Evolutionary conservation across 2,113 vertebrate genomes (phyloP).

Genomic region (Sapajus apella): DNA sequence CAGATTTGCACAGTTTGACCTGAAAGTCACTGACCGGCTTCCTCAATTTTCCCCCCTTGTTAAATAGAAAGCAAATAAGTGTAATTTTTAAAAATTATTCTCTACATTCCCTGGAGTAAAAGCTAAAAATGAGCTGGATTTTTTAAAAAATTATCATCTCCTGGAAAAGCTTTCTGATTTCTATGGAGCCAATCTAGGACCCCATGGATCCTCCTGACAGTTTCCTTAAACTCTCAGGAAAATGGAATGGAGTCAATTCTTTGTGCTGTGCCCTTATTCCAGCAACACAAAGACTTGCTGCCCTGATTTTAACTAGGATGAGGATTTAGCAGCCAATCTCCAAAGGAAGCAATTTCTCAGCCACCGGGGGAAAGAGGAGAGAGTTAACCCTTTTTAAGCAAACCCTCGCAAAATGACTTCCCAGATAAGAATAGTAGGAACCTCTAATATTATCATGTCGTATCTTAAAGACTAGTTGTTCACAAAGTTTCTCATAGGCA

Average conservation of each 20-base stretch:
- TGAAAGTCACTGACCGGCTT: conserved; percentile 93
- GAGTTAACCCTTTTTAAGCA: conserved; percentile 56
- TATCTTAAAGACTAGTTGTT: conserved; percentile 55
- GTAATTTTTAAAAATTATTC: conserved; percentile 62
- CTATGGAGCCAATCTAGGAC: conserved; percentile 35
- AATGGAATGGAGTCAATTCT: conserved; percentile 29
- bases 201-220: conserved; percentile 1
- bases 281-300: conserved; percentile 19
- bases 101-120: conserved; percentile 85
- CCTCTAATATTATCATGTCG: conserved; percentile 33
- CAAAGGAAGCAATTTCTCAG: conserved; percentile 44
- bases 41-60: conserved; percentile 77
- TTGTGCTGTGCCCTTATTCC: conserved; percentile 14
- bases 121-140: conserved; percentile 51
- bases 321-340: conserved; percentile 59
- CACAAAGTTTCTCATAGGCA: conserved; percentile 63
- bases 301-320: conserved; percentile 56
- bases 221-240: conserved; percentile 55
- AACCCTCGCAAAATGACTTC: conserved; percentile 2
- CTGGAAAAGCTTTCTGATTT: conserved; percentile 68
- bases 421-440: conserved; percentile 46
- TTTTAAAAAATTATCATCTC: conserved; percentile 8
- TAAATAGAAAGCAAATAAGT: conserved; percentile 53
- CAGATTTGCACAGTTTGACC: conserved; percentile 88
- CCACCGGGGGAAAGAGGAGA: conserved; percentile 22